phyloP scores from a whole-genome alignment of 2,888 invertebrate species.

The Yponomeuta evonymella region DNA sequence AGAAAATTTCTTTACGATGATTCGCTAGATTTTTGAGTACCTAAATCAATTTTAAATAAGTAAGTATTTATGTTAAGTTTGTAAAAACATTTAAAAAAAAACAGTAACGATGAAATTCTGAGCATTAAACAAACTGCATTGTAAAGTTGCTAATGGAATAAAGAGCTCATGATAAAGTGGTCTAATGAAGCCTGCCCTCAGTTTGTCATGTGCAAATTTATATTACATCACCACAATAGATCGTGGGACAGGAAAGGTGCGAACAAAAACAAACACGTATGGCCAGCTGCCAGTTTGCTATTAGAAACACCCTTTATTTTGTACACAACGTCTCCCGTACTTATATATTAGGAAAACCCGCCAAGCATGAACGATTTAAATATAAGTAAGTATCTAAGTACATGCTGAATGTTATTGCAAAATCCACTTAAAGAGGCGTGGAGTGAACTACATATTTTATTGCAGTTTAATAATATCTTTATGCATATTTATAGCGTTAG shows the following conservation, averaged over 20 bases:
- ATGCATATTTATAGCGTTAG: neutral
- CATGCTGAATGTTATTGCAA: neutral
- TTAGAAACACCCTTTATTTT: slow-evolving; percentile 39
- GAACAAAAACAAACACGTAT: slow-evolving; percentile 50
- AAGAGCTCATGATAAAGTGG: neutral
- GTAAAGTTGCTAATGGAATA: neutral
- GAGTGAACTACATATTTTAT: neutral
- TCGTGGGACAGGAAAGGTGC: slow-evolving; percentile 63
- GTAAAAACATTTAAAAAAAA: no score
- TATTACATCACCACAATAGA: slow-evolving; percentile 18
- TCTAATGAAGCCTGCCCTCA: neutral
- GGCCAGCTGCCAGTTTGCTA: slow-evolving; percentile 32
- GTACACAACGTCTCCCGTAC: slow-evolving; percentile 20
- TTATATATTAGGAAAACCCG: neutral
- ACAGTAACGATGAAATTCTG: no score
- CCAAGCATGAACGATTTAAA: neutral
- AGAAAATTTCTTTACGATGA: no score
- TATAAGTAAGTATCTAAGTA: neutral
- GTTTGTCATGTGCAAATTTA: neutral
- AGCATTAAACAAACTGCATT: no score
- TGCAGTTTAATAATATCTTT: neutral
- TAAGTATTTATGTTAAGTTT: no score
- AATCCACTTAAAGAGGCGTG: neutral
- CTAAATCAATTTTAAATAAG: no score
- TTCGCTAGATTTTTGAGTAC: no score